Base-by-base conservation (phyloP, 2,888 invertebrate genomes). In the Tachina lurida region DNA sequence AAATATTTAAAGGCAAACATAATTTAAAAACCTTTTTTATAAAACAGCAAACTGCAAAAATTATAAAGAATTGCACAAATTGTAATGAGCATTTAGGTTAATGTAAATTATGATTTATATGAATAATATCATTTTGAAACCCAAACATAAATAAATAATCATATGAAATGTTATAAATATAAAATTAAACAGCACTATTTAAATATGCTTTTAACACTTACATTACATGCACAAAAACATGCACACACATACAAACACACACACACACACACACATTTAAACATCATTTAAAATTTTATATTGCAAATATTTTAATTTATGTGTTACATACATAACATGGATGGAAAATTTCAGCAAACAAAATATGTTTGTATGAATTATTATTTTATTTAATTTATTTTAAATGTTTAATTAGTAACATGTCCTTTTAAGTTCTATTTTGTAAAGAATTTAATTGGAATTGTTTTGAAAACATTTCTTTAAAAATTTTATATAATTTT, bases 161-260 rank as follows among this genome's bases (percentile, higher is more conserved):
- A 56, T 3, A 58, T 39, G 47, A 67, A 65, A 68, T 58, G 58
- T 39, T 58, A 58, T 77, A 77, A 52, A 56, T 65, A 76, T 63
- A 12, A 75, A 75, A 75, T 65, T 45, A 54, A 56, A 31, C 54
- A 65, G 17, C 45, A 63, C 54, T 62, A 62, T 62, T 62, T 22
- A 71, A 80, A 80, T 73, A 73, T 73, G 73, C 65, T 73, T 80
- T 80, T 56, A 73, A 80, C 63, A 80, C 71, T 65, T 80, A 73
- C 47, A 73, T 63, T 8, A 17, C 13, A 15, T 8, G 19, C 54
- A 41, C 54, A 17, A 10, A 17, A 3, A 52, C 10, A 19, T 17
- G 39, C 7, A 0, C 31, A 31, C 31, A 31, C 7, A 0, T 7
- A 31, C 31, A 4, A 0, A 31, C 7, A 0, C 31, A 31, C 31